Percentiles rank a stretch among this genome's conserved stretches.
These are phyloP conservation scores for Xestia c-nigrum DNA, from an alignment of 2,888 invertebrate genomes.

Conservation along the genomic window DNA sequence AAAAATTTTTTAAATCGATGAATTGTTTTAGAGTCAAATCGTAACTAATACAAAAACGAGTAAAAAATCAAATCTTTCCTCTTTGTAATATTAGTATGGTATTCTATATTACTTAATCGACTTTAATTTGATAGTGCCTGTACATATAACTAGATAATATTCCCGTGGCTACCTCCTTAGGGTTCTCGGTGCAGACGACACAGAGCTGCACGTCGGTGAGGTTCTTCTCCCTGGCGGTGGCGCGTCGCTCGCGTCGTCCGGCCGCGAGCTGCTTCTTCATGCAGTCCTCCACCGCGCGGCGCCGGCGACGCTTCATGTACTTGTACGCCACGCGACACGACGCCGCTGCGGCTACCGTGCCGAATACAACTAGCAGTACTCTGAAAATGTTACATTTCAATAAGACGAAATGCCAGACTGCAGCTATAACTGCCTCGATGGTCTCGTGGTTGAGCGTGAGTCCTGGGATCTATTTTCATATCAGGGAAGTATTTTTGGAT, in stretches of 20 bases:
- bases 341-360: slow-evolving; percentile 89
- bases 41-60: too few relatives aligned
- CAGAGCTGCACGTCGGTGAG: slow-evolving; percentile 93
- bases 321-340: slow-evolving; percentile 90
- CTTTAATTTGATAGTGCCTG: too few relatives aligned
- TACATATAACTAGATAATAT: background rate
- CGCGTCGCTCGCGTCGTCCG: slow-evolving; percentile 92
- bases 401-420: background rate
- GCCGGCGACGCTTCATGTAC: slow-evolving; percentile 85
- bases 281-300: slow-evolving; percentile 90
- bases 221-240: slow-evolving; percentile 91
- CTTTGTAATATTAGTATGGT: too few relatives aligned
- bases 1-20: too few relatives aligned
- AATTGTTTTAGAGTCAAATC: too few relatives aligned
- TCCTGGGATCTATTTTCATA: background rate
- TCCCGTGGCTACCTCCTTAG: slow-evolving; percentile 92
- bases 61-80: too few relatives aligned
- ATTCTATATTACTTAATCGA: too few relatives aligned
- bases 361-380: slow-evolving; percentile 89
- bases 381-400: slow-evolving; percentile 72
- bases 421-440: background rate
- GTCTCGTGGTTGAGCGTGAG: background rate
- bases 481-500: background rate
- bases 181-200: slow-evolving; percentile 96
- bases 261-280: slow-evolving; percentile 92